Conservation (phyloP, 1,140 invertebrate species). For the Platyura marginata region DNA sequence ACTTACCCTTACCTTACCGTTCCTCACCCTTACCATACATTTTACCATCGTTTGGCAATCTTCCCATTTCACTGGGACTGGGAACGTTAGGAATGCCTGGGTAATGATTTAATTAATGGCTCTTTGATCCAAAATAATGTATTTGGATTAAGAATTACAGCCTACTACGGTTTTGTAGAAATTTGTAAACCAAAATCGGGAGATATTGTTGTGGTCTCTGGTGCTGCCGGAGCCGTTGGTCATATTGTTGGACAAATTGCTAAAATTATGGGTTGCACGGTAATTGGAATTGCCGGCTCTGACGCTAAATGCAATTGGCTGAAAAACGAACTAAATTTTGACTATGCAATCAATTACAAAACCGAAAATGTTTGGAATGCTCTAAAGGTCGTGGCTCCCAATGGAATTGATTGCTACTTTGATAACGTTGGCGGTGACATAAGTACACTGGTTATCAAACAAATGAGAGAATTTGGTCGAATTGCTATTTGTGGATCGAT, state of each 20-base stretch:
- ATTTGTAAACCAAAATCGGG: slow-evolving; percentile 46
- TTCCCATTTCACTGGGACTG: slow-evolving; percentile 15
- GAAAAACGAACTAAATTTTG: slow-evolving; percentile 40
- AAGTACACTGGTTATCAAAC: slow-evolving; percentile 31
- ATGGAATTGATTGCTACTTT: slow-evolving; percentile 48
- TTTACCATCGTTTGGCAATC: slow-evolving; percentile 14
- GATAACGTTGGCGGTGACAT: slow-evolving; percentile 48
- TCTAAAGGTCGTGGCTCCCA: slow-evolving; percentile 37
- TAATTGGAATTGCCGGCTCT: slow-evolving; percentile 51
- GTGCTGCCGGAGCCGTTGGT: slow-evolving; percentile 48
- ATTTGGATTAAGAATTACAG: slow-evolving; percentile 33
- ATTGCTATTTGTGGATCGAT: slow-evolving; percentile 41
- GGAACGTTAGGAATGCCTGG: slow-evolving; percentile 23
- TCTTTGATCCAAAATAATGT: neutral
- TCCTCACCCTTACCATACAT: slow-evolving; percentile 12
- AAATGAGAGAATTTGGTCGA: slow-evolving; percentile 38
- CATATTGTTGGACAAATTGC: slow-evolving; percentile 54
- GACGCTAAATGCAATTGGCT: slow-evolving; percentile 53
- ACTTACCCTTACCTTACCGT: slow-evolving; percentile 10
- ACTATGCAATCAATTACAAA: slow-evolving; percentile 55
- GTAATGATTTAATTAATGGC: neutral
- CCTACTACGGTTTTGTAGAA: slow-evolving; percentile 52
- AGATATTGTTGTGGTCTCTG: slow-evolving; percentile 47
- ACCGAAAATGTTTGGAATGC: slow-evolving; percentile 29
- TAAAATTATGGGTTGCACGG: slow-evolving; percentile 43